These are phyloP conservation scores for Etheostoma perlongum DNA, from an alignment of 2,797 vertebrate genomes.

Conservation along the genomic window DNA sequence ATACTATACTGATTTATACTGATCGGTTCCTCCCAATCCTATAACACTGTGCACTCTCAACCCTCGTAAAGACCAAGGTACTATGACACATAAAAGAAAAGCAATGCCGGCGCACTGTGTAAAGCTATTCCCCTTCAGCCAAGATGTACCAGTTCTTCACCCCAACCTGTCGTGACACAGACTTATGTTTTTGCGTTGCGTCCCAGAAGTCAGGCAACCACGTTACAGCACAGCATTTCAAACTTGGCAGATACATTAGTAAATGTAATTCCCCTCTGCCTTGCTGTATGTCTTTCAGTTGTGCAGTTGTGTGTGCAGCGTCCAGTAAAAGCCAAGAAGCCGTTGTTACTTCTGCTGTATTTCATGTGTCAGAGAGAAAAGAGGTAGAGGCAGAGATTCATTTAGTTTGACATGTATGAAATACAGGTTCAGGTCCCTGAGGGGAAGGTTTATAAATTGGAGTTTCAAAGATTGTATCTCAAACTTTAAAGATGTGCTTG, in stretches of 20 bases:
- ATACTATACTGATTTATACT: constrained; percentile 43
- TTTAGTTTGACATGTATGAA: constrained; percentile 70
- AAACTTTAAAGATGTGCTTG: constrained; percentile 34
- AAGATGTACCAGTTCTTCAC: constrained; percentile 48
- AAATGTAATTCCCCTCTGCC: constrained; percentile 57
- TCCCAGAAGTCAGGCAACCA: constrained; percentile 57
- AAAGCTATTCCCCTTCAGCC: constrained; percentile 30
- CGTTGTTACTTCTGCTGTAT: constrained; percentile 38
- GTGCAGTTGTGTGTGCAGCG: constrained; percentile 6
- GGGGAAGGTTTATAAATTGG: constrained; percentile 59
- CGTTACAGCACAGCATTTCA: constrained; percentile 39
- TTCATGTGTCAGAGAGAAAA: constrained; percentile 48
- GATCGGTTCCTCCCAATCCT: constrained; percentile 40
- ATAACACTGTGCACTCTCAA: constrained; percentile 20
- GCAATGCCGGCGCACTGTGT: constrained; percentile 3
- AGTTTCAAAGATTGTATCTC: constrained; percentile 61
- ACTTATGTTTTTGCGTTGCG: constrained; percentile 52
- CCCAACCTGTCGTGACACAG: constrained; percentile 56
- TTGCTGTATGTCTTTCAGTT: constrained; percentile 40
- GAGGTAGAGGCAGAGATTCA: constrained; percentile 48
- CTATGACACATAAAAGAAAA: constrained; percentile 47
- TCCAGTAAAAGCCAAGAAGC: constrained; percentile 31
- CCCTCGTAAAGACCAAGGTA: constrained; percentile 47
- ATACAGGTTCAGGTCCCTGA: constrained; percentile 54
- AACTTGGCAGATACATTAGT: constrained; percentile 62